phyloP scores from a whole-genome alignment of 2,888 invertebrate species.

The Habrosyne pyritoides region DNA sequence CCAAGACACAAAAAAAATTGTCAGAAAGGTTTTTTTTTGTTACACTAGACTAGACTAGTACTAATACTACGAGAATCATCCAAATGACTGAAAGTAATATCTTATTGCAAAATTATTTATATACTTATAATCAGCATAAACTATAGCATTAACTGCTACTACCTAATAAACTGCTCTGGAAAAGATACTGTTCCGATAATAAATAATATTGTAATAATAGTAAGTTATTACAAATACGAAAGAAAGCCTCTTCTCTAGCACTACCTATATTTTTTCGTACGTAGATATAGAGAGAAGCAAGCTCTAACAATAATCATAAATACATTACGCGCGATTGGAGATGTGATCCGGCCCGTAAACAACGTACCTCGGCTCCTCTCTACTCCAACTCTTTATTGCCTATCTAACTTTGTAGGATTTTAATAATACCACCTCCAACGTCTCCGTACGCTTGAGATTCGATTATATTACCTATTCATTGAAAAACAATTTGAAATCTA shows the following conservation, averaged over 20 bases:
- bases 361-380: constrained; percentile 59
- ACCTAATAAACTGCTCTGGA: too few relatives aligned
- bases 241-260: background rate
- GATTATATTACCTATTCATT: constrained; percentile 13
- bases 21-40: too few relatives aligned
- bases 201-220: too few relatives aligned
- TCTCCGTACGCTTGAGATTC: constrained; percentile 15
- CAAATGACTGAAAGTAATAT: too few relatives aligned
- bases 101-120: too few relatives aligned
- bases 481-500: constrained; percentile 2
- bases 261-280: constrained; percentile 38
- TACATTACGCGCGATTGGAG: constrained; percentile 82
- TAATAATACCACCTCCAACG: constrained; percentile 55
- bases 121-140: too few relatives aligned
- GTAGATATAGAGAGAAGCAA: constrained; percentile 34
- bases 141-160: too few relatives aligned
- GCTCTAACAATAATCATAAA: constrained; percentile 80
- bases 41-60: too few relatives aligned
- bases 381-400: constrained; percentile 73
- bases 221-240: background rate
- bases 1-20: too few relatives aligned
- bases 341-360: constrained; percentile 75
- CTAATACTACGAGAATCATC: too few relatives aligned
- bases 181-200: too few relatives aligned
- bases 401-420: constrained; percentile 78